Conservation (phyloP, 35 echinoderm and acorn worm genomes). For the Lytechinus variegatus region DNA sequence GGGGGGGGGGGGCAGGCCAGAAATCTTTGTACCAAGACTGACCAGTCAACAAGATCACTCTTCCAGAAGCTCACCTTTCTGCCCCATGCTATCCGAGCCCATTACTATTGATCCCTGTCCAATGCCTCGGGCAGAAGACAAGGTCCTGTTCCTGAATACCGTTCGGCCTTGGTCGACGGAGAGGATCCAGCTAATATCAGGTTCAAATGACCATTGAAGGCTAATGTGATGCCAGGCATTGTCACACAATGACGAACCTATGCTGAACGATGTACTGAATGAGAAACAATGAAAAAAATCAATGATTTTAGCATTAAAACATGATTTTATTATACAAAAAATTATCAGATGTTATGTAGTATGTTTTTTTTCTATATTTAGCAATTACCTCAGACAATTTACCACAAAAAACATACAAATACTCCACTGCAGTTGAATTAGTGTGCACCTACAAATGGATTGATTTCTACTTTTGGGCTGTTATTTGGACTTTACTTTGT, state of each 20-base stretch:
- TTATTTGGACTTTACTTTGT: too few species aligned
- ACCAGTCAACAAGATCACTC: not conserved
- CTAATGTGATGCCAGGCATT: conserved; percentile 26
- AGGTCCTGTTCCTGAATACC: not conserved
- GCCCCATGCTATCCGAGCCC: conserved; percentile 20
- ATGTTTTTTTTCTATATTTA: too few species aligned
- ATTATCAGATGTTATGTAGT: too few species aligned
- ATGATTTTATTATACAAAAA: too few species aligned
- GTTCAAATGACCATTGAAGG: conserved; percentile 4
- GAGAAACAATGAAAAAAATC: too few species aligned
- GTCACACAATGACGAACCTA: conserved; percentile 7
- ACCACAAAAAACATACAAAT: too few species aligned
- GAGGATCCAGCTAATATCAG: not conserved
- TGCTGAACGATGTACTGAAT: not conserved
- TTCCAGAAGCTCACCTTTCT: not conserved
- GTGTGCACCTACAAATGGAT: too few species aligned
- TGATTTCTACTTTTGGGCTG: too few species aligned
- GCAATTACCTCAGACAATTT: not conserved
- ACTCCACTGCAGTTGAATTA: too few species aligned
- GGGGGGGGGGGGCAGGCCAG: too few species aligned
- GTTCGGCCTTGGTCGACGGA: not conserved
- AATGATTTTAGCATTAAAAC: too few species aligned
- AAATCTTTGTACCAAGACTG: too few species aligned
- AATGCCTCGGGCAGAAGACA: not conserved
- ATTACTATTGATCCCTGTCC: not conserved